These are phyloP conservation scores for Aproaerema taeniolella DNA, from an alignment of 2,888 invertebrate genomes.

Conservation along the genomic window DNA sequence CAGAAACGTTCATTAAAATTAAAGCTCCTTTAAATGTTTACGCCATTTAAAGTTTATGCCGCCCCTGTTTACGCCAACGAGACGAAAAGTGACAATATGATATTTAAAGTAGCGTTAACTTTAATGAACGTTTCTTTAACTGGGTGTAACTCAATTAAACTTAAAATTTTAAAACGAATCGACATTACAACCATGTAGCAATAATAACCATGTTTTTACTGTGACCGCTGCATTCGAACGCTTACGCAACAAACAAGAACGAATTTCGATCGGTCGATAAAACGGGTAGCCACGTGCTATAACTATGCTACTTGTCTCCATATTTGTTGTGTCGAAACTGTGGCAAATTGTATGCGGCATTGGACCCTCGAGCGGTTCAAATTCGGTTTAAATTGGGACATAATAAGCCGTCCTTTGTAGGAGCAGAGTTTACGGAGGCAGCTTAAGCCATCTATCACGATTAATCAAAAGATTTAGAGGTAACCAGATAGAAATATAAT, in stretches of 20 bases:
- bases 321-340: constrained; percentile 40
- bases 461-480: constrained; percentile 32
- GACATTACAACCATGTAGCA: constrained; percentile 13
- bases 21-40: too few relatives aligned
- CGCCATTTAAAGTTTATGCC: too few relatives aligned
- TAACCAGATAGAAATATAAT: constrained; percentile 34
- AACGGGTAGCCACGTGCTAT: constrained; percentile 7
- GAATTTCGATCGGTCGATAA: constrained; percentile 19
- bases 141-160: too few relatives aligned
- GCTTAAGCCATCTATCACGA: constrained; percentile 22
- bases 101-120: too few relatives aligned
- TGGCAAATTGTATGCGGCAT: constrained; percentile 44
- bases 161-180: too few relatives aligned
- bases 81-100: too few relatives aligned
- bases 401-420: constrained; percentile 9
- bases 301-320: constrained; percentile 34
- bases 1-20: too few relatives aligned
- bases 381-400: constrained; percentile 35
- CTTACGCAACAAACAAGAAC: constrained; percentile 15
- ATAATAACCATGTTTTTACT: constrained; percentile 25
- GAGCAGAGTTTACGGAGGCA: not conserved
- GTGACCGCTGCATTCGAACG: constrained; percentile 25
- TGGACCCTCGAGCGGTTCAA: constrained; percentile 39
- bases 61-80: too few relatives aligned
- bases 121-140: too few relatives aligned